These are phyloP conservation scores for Tetraneura akinire DNA, from an alignment of 1,140 invertebrate species.

Conservation along the genomic window DNA sequence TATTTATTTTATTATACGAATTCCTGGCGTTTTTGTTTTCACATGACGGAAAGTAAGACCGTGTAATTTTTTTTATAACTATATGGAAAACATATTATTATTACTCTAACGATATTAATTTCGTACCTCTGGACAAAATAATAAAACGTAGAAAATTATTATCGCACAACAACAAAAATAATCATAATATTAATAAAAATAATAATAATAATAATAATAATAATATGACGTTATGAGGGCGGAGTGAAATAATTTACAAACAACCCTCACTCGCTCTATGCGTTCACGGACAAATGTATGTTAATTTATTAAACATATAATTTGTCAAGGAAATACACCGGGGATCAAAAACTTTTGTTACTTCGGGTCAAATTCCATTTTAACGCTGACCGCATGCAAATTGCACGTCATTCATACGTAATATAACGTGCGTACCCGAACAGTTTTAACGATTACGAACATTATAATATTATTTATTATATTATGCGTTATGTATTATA, in stretches of 20 bases:
- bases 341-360: conserved; percentile 16
- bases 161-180: too few relatives aligned
- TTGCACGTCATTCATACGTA: neutral
- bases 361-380: neutral
- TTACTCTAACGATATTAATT: too few relatives aligned
- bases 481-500: neutral
- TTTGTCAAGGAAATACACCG: neutral
- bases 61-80: neutral
- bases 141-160: too few relatives aligned
- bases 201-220: too few relatives aligned
- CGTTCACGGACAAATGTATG: neutral
- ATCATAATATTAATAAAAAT: neutral
- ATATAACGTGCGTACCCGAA: neutral
- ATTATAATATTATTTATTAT: conserved; percentile 3
- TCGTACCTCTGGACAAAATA: too few relatives aligned
- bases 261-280: too few relatives aligned
- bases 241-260: too few relatives aligned
- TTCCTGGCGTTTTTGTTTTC: conserved; percentile 14
- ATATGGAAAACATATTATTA: conserved; percentile 3
- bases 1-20: neutral
- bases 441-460: neutral
- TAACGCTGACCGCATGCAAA: conserved; percentile 6
- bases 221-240: too few relatives aligned
- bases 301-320: conserved; percentile 11
- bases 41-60: conserved; percentile 11